Percentiles rank a stretch among this genome's conserved stretches.
Evolutionary conservation across 2,888 invertebrate genomes (phyloP).

Genomic region (Plebejus melissa): DNA sequence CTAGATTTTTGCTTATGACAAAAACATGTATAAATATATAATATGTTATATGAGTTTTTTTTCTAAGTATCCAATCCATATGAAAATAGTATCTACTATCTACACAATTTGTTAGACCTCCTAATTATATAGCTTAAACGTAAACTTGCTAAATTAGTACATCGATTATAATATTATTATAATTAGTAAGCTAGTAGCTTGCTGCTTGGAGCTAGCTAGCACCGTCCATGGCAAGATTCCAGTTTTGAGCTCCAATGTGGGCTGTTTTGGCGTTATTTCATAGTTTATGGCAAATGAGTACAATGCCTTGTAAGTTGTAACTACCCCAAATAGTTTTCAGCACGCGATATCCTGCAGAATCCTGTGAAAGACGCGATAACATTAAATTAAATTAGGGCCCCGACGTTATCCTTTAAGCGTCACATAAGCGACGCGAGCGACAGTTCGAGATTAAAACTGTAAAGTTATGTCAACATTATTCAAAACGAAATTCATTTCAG

Average conservation of each 20-base stretch:
- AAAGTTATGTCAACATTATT: constrained; percentile 67
- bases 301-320: not conserved
- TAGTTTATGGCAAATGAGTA: not conserved
- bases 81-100: too few species aligned
- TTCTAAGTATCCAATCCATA: too few species aligned
- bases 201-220: not conserved
- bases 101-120: too few species aligned
- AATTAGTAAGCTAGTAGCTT: not conserved
- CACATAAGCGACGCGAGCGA: constrained; percentile 30
- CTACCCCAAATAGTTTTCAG: not conserved
- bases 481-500: constrained; percentile 71
- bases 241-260: not conserved
- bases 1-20: too few species aligned
- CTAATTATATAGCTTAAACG: too few species aligned
- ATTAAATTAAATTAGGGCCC: not conserved
- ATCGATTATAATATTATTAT: not conserved
- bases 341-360: not conserved
- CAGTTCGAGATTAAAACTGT: constrained; percentile 51
- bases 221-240: not conserved
- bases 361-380: not conserved
- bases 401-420: constrained; percentile 10
- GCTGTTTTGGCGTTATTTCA: not conserved
- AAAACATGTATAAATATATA: too few species aligned
- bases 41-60: too few species aligned
- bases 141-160: not conserved